Base-by-base conservation (phyloP, 1,140 invertebrate genomes). In the Drosophila busckii region DNA sequence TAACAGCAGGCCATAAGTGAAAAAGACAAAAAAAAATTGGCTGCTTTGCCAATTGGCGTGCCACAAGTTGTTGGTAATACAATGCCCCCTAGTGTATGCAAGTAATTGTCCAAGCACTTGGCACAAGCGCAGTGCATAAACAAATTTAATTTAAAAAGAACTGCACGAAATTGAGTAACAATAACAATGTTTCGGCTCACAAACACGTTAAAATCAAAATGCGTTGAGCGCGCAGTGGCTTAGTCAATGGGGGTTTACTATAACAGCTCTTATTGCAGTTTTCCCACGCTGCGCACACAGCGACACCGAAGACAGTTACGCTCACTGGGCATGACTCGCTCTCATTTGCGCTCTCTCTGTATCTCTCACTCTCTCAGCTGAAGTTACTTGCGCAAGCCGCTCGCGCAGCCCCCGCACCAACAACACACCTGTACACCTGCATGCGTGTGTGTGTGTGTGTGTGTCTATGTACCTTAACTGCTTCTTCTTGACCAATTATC, bases 271-370 rank as follows among this genome's bases (percentile, higher is more conserved):
- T 25, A 62, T 34, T 54, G 54, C 35, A 53, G 37, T 59, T 80
- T 67, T 78, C 73, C 73, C 73, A 78, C 73, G 73, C 67, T 78
- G 49, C 48, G 70, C 64, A 67, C 52, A 55, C 52, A 28, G 23
- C 13, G 22, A 55, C 22, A 61, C 12, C n/a, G n/a, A 61, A 48
- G 62, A 63, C 67, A 80, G 73, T 71, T 78, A 64, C 73, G 73
- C 73, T 80, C 63, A 50, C 31, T 80, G 53, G 73, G 73, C 73
- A 80, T 71, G 68, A 71, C 67, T 35, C 29, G 54, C 25, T 48
- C 45, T 25, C 50, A 28, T 29, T 40, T 8, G 1, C 20, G 8
- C 45, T 37, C 25, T 19, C 44, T 37, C 29, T 45, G 37, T 20
- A 32, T 26, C 15, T 4, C 49, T 40, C 37, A 9, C 26, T 19